Base-by-base conservation (phyloP, 2,797 vertebrate species). In the Tapera naevia region DNA sequence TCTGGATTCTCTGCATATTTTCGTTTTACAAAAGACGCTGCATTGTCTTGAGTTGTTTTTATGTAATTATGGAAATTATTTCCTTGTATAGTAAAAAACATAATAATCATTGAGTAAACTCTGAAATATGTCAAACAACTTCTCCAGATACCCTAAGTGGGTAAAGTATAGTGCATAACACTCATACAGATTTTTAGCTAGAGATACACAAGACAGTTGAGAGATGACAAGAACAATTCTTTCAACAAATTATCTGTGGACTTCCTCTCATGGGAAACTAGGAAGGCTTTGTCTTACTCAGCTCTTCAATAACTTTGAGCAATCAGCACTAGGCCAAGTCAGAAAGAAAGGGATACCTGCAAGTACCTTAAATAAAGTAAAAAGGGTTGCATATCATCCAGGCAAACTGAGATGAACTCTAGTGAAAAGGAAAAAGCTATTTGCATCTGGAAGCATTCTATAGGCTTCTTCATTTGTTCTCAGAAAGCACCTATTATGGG, bases 1-100 rank as follows among this genome's bases (percentile, higher is more conserved):
- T 96, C 39, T 57, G 87, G 71, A 97, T 97, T 97, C 96, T 62
- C 91, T 75, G 56, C 84, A 96, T 97, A 81, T 94, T 97, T 97
- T 61, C 45, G 30, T n/a, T 89, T 95, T 91, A 94, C 76, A 93
- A 96, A 90, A 95, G 86, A 93, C 95, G 69, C 43, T 85, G 39
- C 78, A 94, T 96, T 97, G 93, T 96, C 62, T 69, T 88, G n/a
- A 53, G 17, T 53, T 76, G 43, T 89, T 89, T 75, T 81, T 69
- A 51, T 58, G 6, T 53, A 80, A 54, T 25, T 41, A 71, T 45
- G 37, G 54, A 79, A 83, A 66, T 67, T 1, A 60, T 86, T 91
- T 94, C 17, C 72, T 88, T 93, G 33, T 82, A 30, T 11, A 56
- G 9, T 45, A 62, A 83, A 58, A 58, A 33, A 33, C 15, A 25